Conservation (phyloP, 2,113 vertebrate species). For the Chionis minor region DNA sequence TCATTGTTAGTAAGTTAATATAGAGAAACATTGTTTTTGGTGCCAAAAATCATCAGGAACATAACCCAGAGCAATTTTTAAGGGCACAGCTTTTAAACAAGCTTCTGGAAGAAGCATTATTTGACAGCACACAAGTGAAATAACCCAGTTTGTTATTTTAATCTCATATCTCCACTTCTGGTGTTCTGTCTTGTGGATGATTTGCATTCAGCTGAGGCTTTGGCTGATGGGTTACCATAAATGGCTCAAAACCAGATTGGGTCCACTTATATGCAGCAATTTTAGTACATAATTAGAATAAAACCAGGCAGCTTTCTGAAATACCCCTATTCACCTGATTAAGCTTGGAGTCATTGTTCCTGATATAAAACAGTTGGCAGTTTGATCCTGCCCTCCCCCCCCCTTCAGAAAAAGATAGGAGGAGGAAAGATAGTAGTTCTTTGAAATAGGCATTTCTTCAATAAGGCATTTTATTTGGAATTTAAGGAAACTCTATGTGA, state of each 20-base stretch:
- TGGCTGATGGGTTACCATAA: conserved; percentile 18
- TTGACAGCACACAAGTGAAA: conserved; percentile 68
- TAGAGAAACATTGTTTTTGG: conserved; percentile 53
- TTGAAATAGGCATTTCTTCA: background rate
- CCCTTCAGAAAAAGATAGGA: background rate
- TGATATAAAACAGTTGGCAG: background rate
- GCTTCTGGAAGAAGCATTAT: conserved; percentile 70
- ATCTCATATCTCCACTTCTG: conserved; percentile 51
- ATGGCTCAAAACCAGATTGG: conserved; percentile 27
- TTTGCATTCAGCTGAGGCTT: conserved; percentile 41
- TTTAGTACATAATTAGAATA: background rate
- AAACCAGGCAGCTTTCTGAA: conserved; percentile 10
- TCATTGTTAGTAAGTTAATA: conserved; percentile 64
- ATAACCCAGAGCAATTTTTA: conserved; percentile 70
- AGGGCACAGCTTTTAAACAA: conserved; percentile 66
- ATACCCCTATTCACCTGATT: conserved; percentile 9
- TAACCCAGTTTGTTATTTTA: conserved; percentile 55
- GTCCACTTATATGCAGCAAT: background rate
- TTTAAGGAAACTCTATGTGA: background rate
- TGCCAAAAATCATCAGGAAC: conserved; percentile 73
- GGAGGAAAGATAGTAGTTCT: background rate
- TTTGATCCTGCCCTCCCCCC: background rate
- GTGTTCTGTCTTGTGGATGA: conserved; percentile 9
- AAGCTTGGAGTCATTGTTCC: background rate
- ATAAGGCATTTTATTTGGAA: background rate